phyloP scores from a whole-genome alignment of 1,140 invertebrate species.

The Kradibia gibbosae region DNA sequence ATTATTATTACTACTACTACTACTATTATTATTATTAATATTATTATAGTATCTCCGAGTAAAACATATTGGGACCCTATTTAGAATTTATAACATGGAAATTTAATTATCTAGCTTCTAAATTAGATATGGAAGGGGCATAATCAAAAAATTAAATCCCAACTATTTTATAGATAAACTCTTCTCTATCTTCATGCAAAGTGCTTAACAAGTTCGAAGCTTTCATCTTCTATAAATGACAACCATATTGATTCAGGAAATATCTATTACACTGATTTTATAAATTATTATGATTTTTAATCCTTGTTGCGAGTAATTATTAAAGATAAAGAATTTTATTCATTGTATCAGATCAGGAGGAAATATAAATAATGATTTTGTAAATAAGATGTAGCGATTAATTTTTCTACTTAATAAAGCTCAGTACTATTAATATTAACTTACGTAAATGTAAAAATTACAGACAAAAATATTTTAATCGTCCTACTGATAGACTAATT shows the following conservation, averaged over 20 bases:
- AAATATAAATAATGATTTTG: no score
- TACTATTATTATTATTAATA: slow-evolving; percentile 9
- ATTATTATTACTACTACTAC: no score
- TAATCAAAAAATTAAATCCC: background rate
- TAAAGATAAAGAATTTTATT: no score
- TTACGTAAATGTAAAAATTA: no score
- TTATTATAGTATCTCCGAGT: background rate
- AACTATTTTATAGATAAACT: slow-evolving; percentile 2
- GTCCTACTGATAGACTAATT: no score
- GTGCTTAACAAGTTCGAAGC: background rate
- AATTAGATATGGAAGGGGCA: background rate
- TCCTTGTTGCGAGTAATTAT: no score
- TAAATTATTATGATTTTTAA: no score
- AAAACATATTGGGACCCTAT: background rate
- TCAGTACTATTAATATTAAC: no score
- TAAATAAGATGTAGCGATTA: no score
- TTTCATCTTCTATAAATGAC: background rate
- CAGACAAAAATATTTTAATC: no score
- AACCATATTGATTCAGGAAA: slow-evolving; percentile 57
- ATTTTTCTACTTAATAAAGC: no score
- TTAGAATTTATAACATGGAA: background rate
- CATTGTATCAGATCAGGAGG: no score
- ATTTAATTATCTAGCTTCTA: background rate
- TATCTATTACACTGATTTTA: background rate
- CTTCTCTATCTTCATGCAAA: background rate